Base-by-base conservation (phyloP, 2,797 vertebrate species). In the Tiaroga cobitis region DNA sequence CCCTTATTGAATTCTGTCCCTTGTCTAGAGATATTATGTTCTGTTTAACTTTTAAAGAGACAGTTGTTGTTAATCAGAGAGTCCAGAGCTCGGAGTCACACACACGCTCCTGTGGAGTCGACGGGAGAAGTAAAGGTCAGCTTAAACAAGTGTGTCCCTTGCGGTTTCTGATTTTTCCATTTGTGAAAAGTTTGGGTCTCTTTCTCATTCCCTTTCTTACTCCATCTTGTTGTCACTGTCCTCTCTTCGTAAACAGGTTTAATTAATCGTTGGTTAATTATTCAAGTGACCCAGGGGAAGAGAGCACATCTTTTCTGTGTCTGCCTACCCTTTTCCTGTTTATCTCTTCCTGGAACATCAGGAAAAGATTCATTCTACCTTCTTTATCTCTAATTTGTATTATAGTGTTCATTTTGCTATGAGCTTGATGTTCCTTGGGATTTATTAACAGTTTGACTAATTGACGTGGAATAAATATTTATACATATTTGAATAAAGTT, bases 231-330 rank as follows among this genome's bases (percentile, higher is more conserved):
- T 89, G 89, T 86, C 19, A 41, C 87, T 92, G 92, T 94, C 91
- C 93, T 93, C 92, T 89, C 82, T 89, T 91, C 81, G 7, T 92
- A 94, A 93, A 92, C 92, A 91, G 90, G 91, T 94, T 94, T 95
- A 95, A 96, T 96, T 95, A 95, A 93, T 92, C 90, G 72, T 72
- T 91, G 51, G 88, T 95, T 93, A 94, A 95, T 95, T 94, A 95
- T 95, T 96, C 90, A 95, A 89, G 84, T 74, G 16, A 70, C 93
- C 89, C 85, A 11, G 89, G 89, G 92, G 90, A 89, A 63, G 88
- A 34, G 41, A 87, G 87, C 63, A 83, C 90, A 91, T 92, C 86
- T 82, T 86, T 54, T 86, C 84, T 69, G 59, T 21, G 73, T 49
- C 70, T 68, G 56, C 39, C 32, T 80, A 51, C 72, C 9, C 61